Evolutionary conservation across 2,888 invertebrate species (phyloP).

Genomic region (Diarsia brunnea): DNA sequence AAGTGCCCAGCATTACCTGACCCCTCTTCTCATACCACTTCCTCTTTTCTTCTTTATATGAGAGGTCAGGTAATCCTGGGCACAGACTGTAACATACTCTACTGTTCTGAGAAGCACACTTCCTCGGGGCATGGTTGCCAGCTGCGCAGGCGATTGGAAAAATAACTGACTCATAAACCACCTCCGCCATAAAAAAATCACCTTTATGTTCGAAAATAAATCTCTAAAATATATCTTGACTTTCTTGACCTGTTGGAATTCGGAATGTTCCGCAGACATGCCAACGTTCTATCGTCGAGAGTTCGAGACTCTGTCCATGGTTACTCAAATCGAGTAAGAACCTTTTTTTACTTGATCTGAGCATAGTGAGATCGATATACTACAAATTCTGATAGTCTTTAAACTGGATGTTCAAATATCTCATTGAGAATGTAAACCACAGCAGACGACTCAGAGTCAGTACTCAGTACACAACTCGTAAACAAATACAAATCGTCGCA

Average conservation of each 20-base stretch:
- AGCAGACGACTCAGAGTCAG: conserved; percentile 28
- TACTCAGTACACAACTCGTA: conserved; percentile 32
- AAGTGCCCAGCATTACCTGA: too few species aligned
- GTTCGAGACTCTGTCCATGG: not conserved
- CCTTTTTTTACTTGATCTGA: too few species aligned
- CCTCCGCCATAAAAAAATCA: conserved; percentile 43
- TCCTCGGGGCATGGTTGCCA: conserved; percentile 51
- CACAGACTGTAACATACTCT: conserved; percentile 22
- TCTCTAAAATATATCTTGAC: conserved; percentile 34
- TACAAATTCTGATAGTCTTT: too few species aligned
- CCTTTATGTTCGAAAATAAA: conserved; percentile 46
- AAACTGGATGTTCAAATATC: too few species aligned
- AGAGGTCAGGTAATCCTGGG: too few species aligned
- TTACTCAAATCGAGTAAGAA: too few species aligned
- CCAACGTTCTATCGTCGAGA: conserved; percentile 2
- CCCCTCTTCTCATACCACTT: too few species aligned
- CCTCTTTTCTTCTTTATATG: too few species aligned
- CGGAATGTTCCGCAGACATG: conserved; percentile 27
- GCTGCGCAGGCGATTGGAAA: conserved; percentile 34
- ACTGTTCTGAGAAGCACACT: conserved; percentile 60
- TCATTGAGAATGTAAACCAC: conserved; percentile 16
- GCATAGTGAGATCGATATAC: not conserved
- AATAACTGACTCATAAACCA: conserved; percentile 60
- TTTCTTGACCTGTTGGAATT: conserved; percentile 43
- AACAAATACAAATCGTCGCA: conserved; percentile 50